These are phyloP conservation scores for Hylia prasina DNA, from an alignment of 2,113 vertebrate genomes.

Conservation along the genomic window DNA sequence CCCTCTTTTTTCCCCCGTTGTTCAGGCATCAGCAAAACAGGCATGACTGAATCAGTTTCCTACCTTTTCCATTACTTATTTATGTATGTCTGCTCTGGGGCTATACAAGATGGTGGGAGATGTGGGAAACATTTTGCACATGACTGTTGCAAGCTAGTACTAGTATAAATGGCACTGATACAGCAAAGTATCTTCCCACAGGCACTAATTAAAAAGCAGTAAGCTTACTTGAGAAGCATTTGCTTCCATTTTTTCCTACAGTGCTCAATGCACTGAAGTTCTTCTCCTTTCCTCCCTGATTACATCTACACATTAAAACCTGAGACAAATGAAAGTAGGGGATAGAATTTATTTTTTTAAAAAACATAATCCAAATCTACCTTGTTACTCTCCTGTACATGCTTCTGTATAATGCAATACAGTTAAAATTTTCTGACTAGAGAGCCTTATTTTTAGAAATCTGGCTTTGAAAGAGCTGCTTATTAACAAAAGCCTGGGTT, in stretches of 20 bases:
- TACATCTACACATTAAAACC: neutral
- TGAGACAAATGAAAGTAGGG: neutral
- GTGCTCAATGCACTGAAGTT: neutral
- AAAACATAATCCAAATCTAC: neutral
- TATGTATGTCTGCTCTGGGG: constrained; percentile 55
- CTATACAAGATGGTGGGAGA: constrained; percentile 2
- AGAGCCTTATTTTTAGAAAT: neutral
- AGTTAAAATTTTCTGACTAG: neutral
- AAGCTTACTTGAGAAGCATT: neutral
- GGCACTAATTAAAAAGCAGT: constrained; percentile 70
- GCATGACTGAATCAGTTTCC: constrained; percentile 9
- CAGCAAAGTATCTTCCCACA: constrained; percentile 50
- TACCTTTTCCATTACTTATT: constrained; percentile 41
- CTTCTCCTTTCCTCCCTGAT: constrained; percentile 17
- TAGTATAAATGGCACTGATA: constrained; percentile 13
- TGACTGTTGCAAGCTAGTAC: constrained; percentile 42
- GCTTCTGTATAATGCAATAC: neutral
- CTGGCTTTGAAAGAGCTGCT: neutral
- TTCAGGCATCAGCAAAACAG: constrained; percentile 10
- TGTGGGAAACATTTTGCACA: constrained; percentile 45
- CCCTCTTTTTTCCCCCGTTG: neutral
- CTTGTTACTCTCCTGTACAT: neutral
- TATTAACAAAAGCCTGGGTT: neutral
- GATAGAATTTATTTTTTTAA: neutral
- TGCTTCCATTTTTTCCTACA: neutral